Evolutionary conservation across 2,113 vertebrate genomes (phyloP), one percentile per base, ranked within the genome.

Genomic region (Datnioides undecimradiatus): DNA sequence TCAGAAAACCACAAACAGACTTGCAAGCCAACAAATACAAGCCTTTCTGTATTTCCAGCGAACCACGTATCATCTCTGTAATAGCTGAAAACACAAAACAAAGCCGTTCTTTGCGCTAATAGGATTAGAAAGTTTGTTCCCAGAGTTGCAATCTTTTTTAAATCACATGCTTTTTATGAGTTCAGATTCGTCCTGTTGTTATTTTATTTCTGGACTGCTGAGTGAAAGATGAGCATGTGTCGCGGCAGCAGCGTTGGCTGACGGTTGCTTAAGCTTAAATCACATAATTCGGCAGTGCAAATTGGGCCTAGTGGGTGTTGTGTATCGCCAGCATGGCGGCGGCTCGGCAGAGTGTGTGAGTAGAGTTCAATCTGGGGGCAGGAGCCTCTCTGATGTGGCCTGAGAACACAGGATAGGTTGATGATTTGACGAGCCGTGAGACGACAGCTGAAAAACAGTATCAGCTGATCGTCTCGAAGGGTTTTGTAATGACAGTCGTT

Each of bases 331-430:
- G 63, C 54, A 31, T 45, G 85, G 41, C 51, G 59, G 64, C 34
- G 6, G 49, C 48, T 84, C 59, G 63, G 72, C 55, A 31, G 38
- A 34, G 55, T 70, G 31, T 40, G 58, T 67, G 21, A 51, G 45
- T 55, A 43, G 43, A 77, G 80, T 86, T 89, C 78, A 89, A 43
- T 40, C 19, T n/a, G 5, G 36, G 80, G 85, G 17, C 23, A 41
- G 63, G 25, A 76, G 40, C 55, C 62, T 70, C 8, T 14, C 52
- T 49, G 49, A 54, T 12, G 2, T 34, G 23, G 36, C 40, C 23
- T 60, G 21, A 31, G 62, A 59, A 68, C 8, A 66, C 27, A 49
- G 12, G 3, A 23, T 11, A 11, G 10, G n/a, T 9, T 17, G 31
- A 23, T n/a, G 17, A 74, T 71, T 27, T 40, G 43, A 36, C 43